phyloP scores from a whole-genome alignment of 2,797 vertebrate genomes.

The Petrocephalus sullivani region DNA sequence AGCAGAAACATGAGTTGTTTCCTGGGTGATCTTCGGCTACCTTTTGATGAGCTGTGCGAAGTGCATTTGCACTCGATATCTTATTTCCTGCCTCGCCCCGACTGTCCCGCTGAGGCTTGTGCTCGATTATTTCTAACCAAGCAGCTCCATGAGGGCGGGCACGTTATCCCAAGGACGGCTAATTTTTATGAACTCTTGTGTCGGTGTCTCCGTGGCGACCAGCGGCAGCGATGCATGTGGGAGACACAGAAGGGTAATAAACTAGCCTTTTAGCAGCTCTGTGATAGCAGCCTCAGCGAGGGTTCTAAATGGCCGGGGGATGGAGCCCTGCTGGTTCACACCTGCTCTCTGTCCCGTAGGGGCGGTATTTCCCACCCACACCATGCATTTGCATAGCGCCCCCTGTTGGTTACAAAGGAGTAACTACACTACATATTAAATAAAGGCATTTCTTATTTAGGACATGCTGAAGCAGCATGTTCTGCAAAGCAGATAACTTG shows the following conservation, averaged over 20 bases:
- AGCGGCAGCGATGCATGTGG: neutral
- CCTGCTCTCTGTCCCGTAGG: neutral
- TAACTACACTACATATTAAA: neutral
- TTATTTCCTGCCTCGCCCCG: neutral
- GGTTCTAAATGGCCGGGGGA: neutral
- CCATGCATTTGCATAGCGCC: neutral
- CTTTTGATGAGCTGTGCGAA: neutral
- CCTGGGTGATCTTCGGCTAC: neutral
- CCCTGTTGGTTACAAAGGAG: neutral
- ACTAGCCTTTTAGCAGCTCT: neutral
- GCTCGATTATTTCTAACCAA: neutral
- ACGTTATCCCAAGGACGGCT: neutral
- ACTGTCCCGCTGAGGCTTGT: neutral
- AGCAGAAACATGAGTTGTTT: neutral
- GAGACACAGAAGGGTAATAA: neutral
- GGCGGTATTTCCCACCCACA: neutral
- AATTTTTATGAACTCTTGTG: neutral
- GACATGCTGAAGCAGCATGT: neutral
- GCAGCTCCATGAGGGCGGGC: too few relatives aligned
- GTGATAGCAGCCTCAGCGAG: neutral
- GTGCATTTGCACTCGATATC: neutral
- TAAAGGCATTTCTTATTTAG: neutral
- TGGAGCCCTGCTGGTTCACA: neutral
- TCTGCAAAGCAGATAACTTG: neutral
- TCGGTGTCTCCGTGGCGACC: neutral